These are phyloP conservation scores for Chlorocebus sabaeus DNA, from an alignment of 2,113 vertebrate genomes.

Conservation along the genomic window DNA sequence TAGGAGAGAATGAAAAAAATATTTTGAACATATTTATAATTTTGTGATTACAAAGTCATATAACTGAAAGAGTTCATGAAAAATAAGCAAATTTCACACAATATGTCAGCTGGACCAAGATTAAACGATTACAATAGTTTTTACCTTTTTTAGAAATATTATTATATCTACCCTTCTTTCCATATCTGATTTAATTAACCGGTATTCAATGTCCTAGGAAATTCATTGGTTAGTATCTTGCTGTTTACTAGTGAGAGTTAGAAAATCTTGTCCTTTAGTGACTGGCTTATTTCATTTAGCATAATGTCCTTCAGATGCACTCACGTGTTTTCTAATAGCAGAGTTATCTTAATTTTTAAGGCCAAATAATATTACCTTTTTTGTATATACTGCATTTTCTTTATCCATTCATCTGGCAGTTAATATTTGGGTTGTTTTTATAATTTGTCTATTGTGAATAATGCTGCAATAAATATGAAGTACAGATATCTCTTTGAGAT, in stretches of 20 bases:
- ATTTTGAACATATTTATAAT: not conserved
- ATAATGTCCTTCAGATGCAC: not conserved
- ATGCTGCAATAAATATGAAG: too few species aligned
- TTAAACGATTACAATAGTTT: not conserved
- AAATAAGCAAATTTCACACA: not conserved
- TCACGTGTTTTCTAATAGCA: not conserved
- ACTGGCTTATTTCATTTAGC: not conserved
- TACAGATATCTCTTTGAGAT: too few species aligned
- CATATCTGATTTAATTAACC: not conserved
- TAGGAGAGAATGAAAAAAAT: not conserved
- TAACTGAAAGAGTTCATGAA: not conserved
- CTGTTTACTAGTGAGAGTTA: not conserved
- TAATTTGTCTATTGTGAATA: too few species aligned
- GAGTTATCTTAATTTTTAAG: not conserved
- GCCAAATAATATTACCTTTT: not conserved
- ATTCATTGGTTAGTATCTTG: not conserved
- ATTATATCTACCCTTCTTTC: not conserved
- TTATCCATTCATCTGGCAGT: too few species aligned
- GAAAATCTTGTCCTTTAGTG: not conserved
- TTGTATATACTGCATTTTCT: too few species aligned
- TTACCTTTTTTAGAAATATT: not conserved
- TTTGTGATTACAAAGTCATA: not conserved
- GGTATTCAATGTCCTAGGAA: not conserved
- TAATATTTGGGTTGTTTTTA: too few species aligned
- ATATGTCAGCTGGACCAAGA: not conserved